Evolutionary conservation across 2,888 invertebrate genomes (phyloP).

Genomic region (Cheilosia variabilis): DNA sequence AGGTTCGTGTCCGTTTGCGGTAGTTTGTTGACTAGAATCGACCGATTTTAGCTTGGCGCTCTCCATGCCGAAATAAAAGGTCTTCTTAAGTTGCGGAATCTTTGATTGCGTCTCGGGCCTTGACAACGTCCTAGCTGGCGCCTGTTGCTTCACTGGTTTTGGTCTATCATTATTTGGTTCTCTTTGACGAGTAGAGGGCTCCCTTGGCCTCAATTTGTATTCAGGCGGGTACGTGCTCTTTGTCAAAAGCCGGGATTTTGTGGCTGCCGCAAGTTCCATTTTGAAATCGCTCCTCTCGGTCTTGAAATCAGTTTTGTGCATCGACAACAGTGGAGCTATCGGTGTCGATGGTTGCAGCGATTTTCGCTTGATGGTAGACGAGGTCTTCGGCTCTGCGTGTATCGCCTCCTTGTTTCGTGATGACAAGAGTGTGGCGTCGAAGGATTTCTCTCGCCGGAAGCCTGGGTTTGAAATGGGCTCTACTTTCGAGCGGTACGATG

Average conservation of each 20-base stretch:
- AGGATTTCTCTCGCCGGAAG: conserved; percentile 79
- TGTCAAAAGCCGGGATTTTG: conserved; percentile 15
- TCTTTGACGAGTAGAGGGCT: conserved; percentile 22
- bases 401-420: conserved; percentile 42
- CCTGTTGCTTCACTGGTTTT: conserved; percentile 6
- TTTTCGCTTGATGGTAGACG: conserved; percentile 7
- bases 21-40: conserved; percentile 31
- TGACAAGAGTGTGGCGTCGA: conserved; percentile 77
- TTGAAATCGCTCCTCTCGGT: conserved; percentile 63
- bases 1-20: neutral
- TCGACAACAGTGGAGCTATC: neutral
- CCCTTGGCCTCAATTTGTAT: neutral
- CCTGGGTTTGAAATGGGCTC: neutral
- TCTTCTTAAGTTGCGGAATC: conserved; percentile 83
- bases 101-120: conserved; percentile 72
- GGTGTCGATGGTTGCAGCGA: neutral
- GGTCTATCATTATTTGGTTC: conserved; percentile 42
- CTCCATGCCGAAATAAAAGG: conserved; percentile 92
- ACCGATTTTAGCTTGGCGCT: conserved; percentile 27
- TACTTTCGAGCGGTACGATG: conserved; percentile 9
- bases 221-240: neutral
- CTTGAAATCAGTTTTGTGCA: conserved; percentile 10
- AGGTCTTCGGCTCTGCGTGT: neutral
- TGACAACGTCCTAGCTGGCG: neutral
- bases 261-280: conserved; percentile 79